A percentile compares a stretch with the other conserved stretches of the same genome.
Evolutionary conservation across 2,888 invertebrate species (phyloP).

Genomic region (Romanomermis culicivorax): DNA sequence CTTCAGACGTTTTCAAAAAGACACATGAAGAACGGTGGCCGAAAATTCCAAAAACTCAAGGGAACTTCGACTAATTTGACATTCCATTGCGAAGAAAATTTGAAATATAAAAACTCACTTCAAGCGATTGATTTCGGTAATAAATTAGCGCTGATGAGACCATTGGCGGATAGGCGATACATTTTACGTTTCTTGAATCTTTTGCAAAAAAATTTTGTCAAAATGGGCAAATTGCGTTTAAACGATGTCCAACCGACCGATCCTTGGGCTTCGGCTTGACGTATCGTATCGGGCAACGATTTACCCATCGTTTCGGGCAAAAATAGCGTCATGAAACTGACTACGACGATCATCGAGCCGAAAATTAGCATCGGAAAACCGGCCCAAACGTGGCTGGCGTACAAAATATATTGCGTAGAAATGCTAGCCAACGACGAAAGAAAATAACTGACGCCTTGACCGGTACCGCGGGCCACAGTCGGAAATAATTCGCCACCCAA

Average conservation of each 20-base stretch:
- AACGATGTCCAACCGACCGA: background rate
- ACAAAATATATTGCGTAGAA: conserved; percentile 3
- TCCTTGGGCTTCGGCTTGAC: conserved; percentile 1
- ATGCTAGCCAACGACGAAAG: conserved; percentile 1
- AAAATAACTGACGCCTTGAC: background rate
- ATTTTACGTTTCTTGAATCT: too few species aligned
- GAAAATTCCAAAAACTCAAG: too few species aligned
- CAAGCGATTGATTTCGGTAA: too few species aligned
- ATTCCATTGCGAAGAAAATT: too few species aligned
- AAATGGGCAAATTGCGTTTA: background rate
- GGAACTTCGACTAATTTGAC: too few species aligned
- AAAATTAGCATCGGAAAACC: conserved; percentile 6
- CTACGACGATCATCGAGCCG: background rate
- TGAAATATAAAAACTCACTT: too few species aligned
- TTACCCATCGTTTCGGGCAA: conserved; percentile 1
- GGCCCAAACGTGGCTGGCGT: background rate
- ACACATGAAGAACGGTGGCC: too few species aligned
- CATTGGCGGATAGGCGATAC: too few species aligned
- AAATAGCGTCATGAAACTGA: background rate
- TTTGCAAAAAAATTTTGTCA: too few species aligned
- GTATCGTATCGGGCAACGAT: conserved; percentile 1
- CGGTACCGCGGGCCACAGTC: background rate
- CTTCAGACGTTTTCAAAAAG: too few species aligned
- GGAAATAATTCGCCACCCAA: conserved; percentile 6
- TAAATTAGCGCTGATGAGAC: too few species aligned